Base-by-base conservation (phyloP, 2,113 vertebrate genomes). In the Falco punctatus region DNA sequence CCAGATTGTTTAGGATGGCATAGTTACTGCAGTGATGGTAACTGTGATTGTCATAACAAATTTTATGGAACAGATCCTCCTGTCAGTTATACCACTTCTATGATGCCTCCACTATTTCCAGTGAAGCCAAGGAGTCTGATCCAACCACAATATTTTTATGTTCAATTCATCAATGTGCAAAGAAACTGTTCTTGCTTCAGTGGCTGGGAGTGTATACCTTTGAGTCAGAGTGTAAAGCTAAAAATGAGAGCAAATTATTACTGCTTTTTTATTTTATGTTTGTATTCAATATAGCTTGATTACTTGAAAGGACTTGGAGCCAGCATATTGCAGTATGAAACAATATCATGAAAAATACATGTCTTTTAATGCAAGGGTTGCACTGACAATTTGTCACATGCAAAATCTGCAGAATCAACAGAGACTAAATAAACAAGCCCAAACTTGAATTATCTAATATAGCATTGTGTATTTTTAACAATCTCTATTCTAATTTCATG, bases 291-390 rank as follows among this genome's bases (percentile, higher is more conserved):
- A 90, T 48, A 96, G 94, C 95, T 94, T 97, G 97, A 98, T 98
- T 98, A 97, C 95, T 98, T 98, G 97, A 98, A 98, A 98, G 97
- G 96, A 97, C 74, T 95, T 54, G 88, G 84, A 96, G 94, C 59
- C 92, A 95, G 96, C 83, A 96, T 93, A 97, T 81, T 96, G 92
- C 95, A 93, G 90, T 71, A 91, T 32, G 83, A 97, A 98, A 98
- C 89, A 85, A 73, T 96, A 97, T 97, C 95, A 98, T 98, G 97
- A 98, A 98, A 98, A 98, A 98, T 98, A 98, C 97, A 98, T 98
- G 94, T 89, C 71, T 97, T 92, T 96, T 98, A 98, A 98, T 97
- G 97, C 91, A 97, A 96, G 57, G 78, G 85, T 94, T 94, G 90
- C 96, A 97, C 64, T 77, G 13, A 97, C 94, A 96, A 91, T 98